phyloP scores from a whole-genome alignment of 2,888 invertebrate species.

The Zaprionus lineosus region DNA sequence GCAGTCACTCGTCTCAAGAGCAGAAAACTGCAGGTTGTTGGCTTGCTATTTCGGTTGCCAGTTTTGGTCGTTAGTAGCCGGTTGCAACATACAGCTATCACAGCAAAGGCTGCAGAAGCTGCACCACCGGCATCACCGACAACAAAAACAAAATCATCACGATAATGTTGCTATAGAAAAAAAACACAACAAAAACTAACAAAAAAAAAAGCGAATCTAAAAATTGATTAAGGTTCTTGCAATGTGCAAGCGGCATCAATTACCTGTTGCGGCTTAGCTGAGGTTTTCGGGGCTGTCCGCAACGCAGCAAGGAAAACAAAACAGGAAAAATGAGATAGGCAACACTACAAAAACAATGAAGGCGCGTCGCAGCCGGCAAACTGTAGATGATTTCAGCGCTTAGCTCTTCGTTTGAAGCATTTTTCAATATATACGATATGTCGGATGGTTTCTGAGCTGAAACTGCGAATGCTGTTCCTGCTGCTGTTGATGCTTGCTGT shows the following conservation, averaged over 20 bases:
- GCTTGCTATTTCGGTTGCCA: slow-evolving; percentile 40
- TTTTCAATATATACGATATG: slow-evolving; percentile 58
- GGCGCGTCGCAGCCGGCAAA: slow-evolving; percentile 36
- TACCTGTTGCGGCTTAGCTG: slow-evolving; percentile 60
- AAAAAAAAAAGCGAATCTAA: too few species aligned
- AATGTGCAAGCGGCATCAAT: slow-evolving; percentile 66
- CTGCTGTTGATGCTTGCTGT: slow-evolving; percentile 15
- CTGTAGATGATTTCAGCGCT: slow-evolving; percentile 71
- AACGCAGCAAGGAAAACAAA: slow-evolving; percentile 14
- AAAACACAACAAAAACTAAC: slow-evolving; percentile 20
- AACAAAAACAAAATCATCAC: slow-evolving; percentile 15
- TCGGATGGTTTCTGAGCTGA: too few species aligned
- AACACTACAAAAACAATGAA: slow-evolving; percentile 13
- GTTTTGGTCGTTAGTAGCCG: slow-evolving; percentile 50
- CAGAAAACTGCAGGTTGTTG: slow-evolving; percentile 15
- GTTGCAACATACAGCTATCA: slow-evolving; percentile 43
- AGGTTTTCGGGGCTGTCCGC: slow-evolving; percentile 20
- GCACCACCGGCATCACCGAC: too few species aligned
- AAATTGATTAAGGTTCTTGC: slow-evolving; percentile 71
- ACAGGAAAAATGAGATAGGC: slow-evolving; percentile 27
- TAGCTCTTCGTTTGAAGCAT: slow-evolving; percentile 66
- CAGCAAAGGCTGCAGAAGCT: background rate
- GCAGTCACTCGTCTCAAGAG: slow-evolving; percentile 25
- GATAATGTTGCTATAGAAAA: slow-evolving; percentile 32
- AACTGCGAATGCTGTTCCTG: slow-evolving; percentile 16